phyloP scores from a whole-genome alignment of 2,797 vertebrate genomes.

The Spinibarbus caldwelli region DNA sequence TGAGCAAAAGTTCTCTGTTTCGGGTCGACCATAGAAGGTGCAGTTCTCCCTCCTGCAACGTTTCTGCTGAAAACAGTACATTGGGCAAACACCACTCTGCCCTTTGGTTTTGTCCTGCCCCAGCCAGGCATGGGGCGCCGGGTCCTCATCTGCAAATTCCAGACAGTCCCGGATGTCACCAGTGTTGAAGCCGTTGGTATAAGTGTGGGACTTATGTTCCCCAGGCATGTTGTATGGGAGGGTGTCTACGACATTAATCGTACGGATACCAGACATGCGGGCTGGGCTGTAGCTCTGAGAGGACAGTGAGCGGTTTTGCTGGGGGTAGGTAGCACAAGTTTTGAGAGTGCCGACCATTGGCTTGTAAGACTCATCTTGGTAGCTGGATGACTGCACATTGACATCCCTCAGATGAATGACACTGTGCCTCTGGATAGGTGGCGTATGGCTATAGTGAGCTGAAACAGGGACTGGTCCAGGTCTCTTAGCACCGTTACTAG shows the following conservation, averaged over 20 bases:
- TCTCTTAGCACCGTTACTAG: constrained; percentile 84
- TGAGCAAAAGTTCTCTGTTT: constrained; percentile 97
- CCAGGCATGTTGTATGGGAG: constrained; percentile 86
- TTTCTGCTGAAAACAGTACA: constrained; percentile 92
- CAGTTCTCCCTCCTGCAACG: constrained; percentile 97
- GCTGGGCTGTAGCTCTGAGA: constrained; percentile 97
- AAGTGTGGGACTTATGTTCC: constrained; percentile 97
- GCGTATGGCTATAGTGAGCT: constrained; percentile 96
- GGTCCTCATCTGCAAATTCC: constrained; percentile 92
- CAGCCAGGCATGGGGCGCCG: constrained; percentile 84
- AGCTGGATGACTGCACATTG: constrained; percentile 87
- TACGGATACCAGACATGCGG: constrained; percentile 88
- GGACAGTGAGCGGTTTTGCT: constrained; percentile 95
- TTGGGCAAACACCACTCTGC: constrained; percentile 83
- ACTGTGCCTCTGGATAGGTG: constrained; percentile 93
- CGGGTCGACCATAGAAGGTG: constrained; percentile 95
- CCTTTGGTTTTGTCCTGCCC: constrained; percentile 89
- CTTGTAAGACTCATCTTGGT: constrained; percentile 89
- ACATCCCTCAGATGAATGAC: constrained; percentile 94
- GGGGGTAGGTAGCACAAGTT: constrained; percentile 97
- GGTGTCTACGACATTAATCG: constrained; percentile 87
- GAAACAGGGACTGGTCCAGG: constrained; percentile 80
- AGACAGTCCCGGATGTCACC: constrained; percentile 88
- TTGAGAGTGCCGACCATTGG: constrained; percentile 90
- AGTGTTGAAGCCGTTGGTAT: constrained; percentile 89